Base-by-base conservation (phyloP, 2,888 invertebrate species). In the Drosophila tripunctata region DNA sequence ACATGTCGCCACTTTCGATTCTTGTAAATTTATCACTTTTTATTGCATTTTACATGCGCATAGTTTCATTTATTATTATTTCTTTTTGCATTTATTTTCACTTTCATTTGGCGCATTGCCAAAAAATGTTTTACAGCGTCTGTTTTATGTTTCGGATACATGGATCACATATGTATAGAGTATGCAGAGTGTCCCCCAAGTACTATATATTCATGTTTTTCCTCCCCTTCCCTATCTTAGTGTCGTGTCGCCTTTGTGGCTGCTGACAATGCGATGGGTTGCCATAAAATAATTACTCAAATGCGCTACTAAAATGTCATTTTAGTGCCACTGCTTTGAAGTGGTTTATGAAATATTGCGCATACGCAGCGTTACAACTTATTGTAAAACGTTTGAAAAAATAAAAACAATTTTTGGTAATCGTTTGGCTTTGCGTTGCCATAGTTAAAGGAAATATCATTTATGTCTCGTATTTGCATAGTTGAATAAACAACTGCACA, bases 1-100 rank as follows among this genome's bases (percentile, higher is more conserved):
- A 68, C 64, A 67, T 74, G 87, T 84, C 65, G 63, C 44, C 70
- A 66, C 63, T 62, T 71, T 62, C 58, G 60, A 75, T 63, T 63
- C 66, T 64, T 54, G 35, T 43, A 73, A 64, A 70, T 83, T 58
- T 55, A 83, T 75, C 47, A 68, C 50, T 63, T 78, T 75, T 70
- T 70, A 78, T 67, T 78, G 67, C 79, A 75, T 54, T 70, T 62
- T 51, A 48, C 70, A 70, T 56, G 75, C 41, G 56, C 57, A 55
- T 30, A 70, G 57, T 67, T 71, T 63, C 31, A 38, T 14, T 41
- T 35, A 15, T 33, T 22, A 8, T 15, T 10, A 8, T 4, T 15
- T 33, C 3, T 22, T 17, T 31, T 17, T 40, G 27, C 6, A 27
- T 10, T 19, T 19, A 17, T 31, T 24, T 48, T 40, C 19, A 33